phyloP scores from a whole-genome alignment of 2,797 vertebrate species.

The Allobates femoralis region DNA sequence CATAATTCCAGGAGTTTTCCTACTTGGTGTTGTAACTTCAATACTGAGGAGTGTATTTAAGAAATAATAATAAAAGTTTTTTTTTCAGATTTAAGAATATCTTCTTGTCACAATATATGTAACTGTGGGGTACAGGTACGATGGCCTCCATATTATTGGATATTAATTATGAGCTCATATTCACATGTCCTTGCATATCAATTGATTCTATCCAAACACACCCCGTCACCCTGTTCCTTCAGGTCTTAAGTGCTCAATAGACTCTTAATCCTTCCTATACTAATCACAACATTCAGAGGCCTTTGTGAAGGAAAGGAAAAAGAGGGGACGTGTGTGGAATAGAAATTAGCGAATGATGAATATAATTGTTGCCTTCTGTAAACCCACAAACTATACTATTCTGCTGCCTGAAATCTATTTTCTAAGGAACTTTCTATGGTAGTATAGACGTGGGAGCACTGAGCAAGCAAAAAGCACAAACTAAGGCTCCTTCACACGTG shows the following conservation, averaged over 20 bases:
- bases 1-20: too few relatives aligned
- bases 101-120: background rate
- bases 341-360: constrained; percentile 17
- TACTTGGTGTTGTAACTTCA: too few relatives aligned
- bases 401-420: background rate
- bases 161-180: background rate
- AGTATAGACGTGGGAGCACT: background rate
- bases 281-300: constrained; percentile 36
- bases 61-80: too few relatives aligned
- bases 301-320: constrained; percentile 8
- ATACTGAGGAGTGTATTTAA: too few relatives aligned
- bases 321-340: constrained; percentile 24
- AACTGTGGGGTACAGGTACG: constrained; percentile 12
- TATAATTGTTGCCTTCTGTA: background rate
- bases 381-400: background rate
- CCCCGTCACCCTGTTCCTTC: constrained; percentile 8
- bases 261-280: constrained; percentile 15
- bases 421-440: background rate
- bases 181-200: background rate
- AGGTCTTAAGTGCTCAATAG: constrained; percentile 20
- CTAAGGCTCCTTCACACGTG: too few relatives aligned
- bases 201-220: constrained; percentile 15
- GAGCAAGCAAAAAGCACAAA: background rate
- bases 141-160: background rate
- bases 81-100: background rate